Conservation (phyloP, 2,888 invertebrate genomes). For the Rotaria macrura region DNA sequence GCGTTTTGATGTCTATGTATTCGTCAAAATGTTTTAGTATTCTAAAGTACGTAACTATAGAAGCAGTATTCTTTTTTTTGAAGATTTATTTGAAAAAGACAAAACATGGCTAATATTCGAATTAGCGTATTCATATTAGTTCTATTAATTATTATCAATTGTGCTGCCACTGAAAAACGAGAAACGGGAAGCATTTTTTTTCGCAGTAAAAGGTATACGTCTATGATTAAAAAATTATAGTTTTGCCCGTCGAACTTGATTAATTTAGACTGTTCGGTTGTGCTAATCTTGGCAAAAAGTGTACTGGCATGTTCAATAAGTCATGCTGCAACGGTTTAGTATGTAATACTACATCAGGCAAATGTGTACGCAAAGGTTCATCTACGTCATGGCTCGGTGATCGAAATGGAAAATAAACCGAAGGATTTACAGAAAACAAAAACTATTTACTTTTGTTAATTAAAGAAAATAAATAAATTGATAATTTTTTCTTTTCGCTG, state of each 20-base stretch:
- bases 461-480: neutral
- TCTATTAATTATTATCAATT: neutral
- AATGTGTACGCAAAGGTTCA: neutral
- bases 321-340: neutral
- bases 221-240: neutral
- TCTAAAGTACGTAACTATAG: too few relatives aligned
- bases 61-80: too few relatives aligned
- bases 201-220: neutral
- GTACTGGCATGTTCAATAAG: neutral
- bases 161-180: neutral
- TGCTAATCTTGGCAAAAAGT: neutral
- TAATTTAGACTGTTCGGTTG: neutral
- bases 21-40: too few relatives aligned
- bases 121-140: neutral
- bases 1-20: too few relatives aligned
- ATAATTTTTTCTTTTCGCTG: too few relatives aligned
- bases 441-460: neutral
- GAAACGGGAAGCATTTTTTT: neutral
- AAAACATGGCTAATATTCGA: neutral
- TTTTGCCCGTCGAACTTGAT: neutral
- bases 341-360: neutral
- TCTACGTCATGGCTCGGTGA: neutral
- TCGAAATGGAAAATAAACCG: neutral
- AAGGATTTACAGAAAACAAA: neutral
- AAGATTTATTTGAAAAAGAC: too few relatives aligned